Conservation (phyloP, 2,113 vertebrate species). For the Nothoprocta perdicaria region DNA sequence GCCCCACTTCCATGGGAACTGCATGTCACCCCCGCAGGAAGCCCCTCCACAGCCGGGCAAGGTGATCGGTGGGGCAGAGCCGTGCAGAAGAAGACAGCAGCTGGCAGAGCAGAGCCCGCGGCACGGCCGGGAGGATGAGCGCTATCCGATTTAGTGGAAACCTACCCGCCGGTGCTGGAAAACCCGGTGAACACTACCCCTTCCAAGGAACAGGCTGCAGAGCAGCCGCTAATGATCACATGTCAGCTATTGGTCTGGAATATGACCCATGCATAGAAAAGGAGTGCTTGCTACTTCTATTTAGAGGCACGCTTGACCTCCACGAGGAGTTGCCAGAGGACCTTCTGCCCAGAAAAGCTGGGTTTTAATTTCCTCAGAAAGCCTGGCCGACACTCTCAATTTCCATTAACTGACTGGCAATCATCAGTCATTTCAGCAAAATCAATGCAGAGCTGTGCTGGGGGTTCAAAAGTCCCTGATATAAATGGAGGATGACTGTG, state of each 20-base stretch:
- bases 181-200: background rate
- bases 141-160: background rate
- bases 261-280: too few relatives aligned
- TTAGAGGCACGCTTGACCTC: background rate
- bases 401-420: background rate
- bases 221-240: background rate
- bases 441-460: rapidly evolving
- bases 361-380: background rate
- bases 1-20: background rate
- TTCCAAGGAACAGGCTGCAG: background rate
- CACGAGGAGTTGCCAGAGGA: background rate
- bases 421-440: background rate
- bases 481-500: background rate
- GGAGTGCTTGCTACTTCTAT: background rate
- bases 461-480: background rate
- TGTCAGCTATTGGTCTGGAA: background rate
- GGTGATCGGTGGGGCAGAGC: background rate
- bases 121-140: background rate
- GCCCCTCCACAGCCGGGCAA: rapidly evolving
- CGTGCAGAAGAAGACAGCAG: background rate
- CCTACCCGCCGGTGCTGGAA: too few relatives aligned
- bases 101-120: background rate
- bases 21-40: background rate
- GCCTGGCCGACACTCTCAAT: background rate
- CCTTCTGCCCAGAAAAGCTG: background rate